Evolutionary conservation across 1,140 invertebrate genomes (phyloP), one percentile per base, ranked within the genome.

Genomic region (Prorops nasuta): DNA sequence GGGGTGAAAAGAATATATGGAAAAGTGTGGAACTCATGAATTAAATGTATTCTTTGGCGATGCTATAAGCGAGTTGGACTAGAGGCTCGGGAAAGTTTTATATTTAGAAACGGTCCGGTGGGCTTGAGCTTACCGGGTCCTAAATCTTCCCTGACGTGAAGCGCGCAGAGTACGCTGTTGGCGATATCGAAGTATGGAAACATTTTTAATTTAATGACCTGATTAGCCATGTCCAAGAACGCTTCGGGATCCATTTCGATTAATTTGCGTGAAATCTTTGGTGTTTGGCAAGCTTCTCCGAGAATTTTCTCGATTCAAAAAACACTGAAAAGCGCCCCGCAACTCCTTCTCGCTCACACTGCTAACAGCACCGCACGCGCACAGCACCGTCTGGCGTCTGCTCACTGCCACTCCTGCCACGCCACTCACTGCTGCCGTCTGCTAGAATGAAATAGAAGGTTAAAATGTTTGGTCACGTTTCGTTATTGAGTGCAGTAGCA

Each of bases 181-280:
- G 96, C 96, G 65, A 98, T 89, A 75, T 98, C 96, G 79, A 99
- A 99, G 82, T 98, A 98, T 28, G 97, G 97, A 77, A 91, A 98
- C 96, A 98, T 98, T 84, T 98, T 98, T 58, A 98, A 83, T 79
- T 98, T 98, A 58, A 96, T 95, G 76, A 98, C 93, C 84, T 95
- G 92, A 79, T 97, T 98, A 79, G 96, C 94, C 81, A 98, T 85
- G 74, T 98, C 95, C 67, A 98, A 83, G 78, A 97, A 97, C 36
- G 93, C 89, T 84, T 97, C 94, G 69, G 94, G 92, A 88, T 98
- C 94, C 92, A 98, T 92, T 34, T 51, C 58, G 18, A 17, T 35
- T 45, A 34, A 19, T 35, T 35, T 35, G 4, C 17, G 20, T 4
- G 2, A 16, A 16, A 20, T 21, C 21, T 12, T 8, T n/a, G 43